Percentiles rank a stretch among this genome's conserved stretches.
These are phyloP conservation scores for Pseudomugil gertrudae DNA, from an alignment of 2,797 vertebrate genomes.

Conservation along the genomic window DNA sequence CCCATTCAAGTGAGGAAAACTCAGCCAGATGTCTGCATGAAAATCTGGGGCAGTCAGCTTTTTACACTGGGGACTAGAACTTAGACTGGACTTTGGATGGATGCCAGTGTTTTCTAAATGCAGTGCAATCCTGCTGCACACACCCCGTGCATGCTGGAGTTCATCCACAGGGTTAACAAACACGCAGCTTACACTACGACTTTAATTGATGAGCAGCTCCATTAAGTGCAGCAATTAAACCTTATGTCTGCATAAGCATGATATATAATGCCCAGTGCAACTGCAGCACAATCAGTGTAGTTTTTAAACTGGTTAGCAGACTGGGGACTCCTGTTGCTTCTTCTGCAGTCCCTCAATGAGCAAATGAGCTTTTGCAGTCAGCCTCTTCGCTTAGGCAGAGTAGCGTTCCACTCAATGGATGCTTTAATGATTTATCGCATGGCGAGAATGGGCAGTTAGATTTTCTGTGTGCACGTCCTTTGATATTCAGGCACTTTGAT, in stretches of 20 bases:
- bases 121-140: slow-evolving; percentile 1
- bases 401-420: slow-evolving; percentile 30
- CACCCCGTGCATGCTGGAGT: slow-evolving; percentile 5
- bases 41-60: slow-evolving; percentile 58
- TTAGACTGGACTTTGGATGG: slow-evolving; percentile 31
- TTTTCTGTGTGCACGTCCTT: slow-evolving; percentile 60
- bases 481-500: slow-evolving; percentile 71
- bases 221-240: slow-evolving; percentile 25
- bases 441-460: slow-evolving; percentile 47
- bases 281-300: slow-evolving; percentile 13
- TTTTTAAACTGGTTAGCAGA: slow-evolving; percentile 33
- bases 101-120: slow-evolving; percentile 11
- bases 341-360: slow-evolving; percentile 29
- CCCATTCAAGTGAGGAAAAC: slow-evolving; percentile 51
- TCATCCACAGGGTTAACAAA: slow-evolving; percentile 2
- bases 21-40: slow-evolving; percentile 52
- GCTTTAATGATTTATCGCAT: slow-evolving; percentile 69
- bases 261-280: slow-evolving; percentile 3
- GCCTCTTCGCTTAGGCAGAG: slow-evolving; percentile 33
- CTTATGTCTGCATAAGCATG: slow-evolving; percentile 9
- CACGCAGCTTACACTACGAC: background rate
- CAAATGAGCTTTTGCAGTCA: slow-evolving; percentile 49
- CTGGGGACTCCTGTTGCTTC: slow-evolving; percentile 6
- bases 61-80: slow-evolving; percentile 36
- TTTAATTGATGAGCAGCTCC: slow-evolving; percentile 40